Base-by-base conservation (phyloP, 2,113 vertebrate species). In the Delphinapterus leucas region DNA sequence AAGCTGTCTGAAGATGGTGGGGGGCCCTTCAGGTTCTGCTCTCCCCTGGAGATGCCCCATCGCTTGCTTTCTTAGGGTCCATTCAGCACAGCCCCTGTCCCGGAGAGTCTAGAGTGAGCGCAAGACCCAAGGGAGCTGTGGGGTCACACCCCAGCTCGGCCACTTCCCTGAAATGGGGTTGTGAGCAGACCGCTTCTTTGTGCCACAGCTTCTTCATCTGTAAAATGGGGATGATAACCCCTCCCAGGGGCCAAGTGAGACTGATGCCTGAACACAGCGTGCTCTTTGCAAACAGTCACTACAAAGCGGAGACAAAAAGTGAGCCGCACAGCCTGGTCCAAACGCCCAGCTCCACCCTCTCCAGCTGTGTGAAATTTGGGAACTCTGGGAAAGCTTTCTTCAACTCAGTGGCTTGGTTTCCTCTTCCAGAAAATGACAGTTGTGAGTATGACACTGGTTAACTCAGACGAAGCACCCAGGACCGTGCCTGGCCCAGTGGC, bases 1-100 rank as follows among this genome's bases (percentile, higher is more conserved):
- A 88, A 82, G 68, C 92, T 93, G 82, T 90, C 96, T 97, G 93
- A 60, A 28, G 6, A n/a, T 26, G 17, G 13, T 10, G n/a, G 49
- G 63, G 0, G 36, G 17, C 5, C 49, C 41, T 31, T 49, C 15
- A 15, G 49, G 17, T 33, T 38, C 86, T 76, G 26, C 31, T 55
- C 10, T 85, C 63, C 55, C 49, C 20, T 49, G 28, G 63, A 55
- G 53, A 74, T 53, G 55, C n/a, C 21, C 9, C 47, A 9, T 18
- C 0, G 0, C 28, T 68, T 70, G 74, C 33, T 94, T 47, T 65
- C 60, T 76, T 36, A 31, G 21, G 13, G 28, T 68, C 33, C 31
- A 15, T 17, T 81, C 21, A 14, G 12, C 67, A 81, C 10, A 81
- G 33, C 36, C 41, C 53, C 15, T 31, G 44, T 38, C 5, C 3